Conservation (phyloP, 2,797 vertebrate genomes). For the Periparus ater region DNA sequence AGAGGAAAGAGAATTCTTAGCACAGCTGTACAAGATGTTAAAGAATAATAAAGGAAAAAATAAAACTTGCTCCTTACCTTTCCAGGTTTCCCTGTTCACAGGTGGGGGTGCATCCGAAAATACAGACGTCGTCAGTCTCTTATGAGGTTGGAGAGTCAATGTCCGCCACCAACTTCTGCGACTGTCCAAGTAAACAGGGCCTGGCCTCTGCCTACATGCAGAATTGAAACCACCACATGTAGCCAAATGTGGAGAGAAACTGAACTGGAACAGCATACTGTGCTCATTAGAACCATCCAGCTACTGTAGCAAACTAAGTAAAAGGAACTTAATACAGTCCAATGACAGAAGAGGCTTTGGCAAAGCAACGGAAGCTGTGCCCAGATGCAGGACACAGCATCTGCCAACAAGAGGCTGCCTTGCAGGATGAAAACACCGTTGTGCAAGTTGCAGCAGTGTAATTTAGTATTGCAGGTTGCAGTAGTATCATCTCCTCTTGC, state of each 20-base stretch:
- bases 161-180: not conserved
- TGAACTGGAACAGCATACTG: not conserved
- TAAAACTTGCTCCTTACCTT: conserved; percentile 3
- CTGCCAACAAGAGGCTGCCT: fast-evolving
- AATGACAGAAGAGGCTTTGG: not conserved
- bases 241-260: not conserved
- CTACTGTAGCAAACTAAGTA: not conserved
- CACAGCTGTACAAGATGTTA: not conserved
- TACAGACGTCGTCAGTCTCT: not conserved
- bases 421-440: not conserved
- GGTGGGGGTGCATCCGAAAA: not conserved
- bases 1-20: not conserved
- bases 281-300: not conserved
- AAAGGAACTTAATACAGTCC: not conserved
- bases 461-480: not conserved
- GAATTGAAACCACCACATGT: not conserved
- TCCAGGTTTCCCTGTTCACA: not conserved
- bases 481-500: not conserved
- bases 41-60: not conserved
- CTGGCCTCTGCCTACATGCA: not conserved
- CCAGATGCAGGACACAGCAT: not conserved
- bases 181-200: not conserved
- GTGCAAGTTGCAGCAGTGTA: not conserved
- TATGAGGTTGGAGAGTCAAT: not conserved
- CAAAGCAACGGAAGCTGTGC: not conserved